These are phyloP conservation scores for Petrosia ficiformis DNA, from an alignment of 37 sponge, comb jelly and placozoan species.

Conservation along the genomic window DNA sequence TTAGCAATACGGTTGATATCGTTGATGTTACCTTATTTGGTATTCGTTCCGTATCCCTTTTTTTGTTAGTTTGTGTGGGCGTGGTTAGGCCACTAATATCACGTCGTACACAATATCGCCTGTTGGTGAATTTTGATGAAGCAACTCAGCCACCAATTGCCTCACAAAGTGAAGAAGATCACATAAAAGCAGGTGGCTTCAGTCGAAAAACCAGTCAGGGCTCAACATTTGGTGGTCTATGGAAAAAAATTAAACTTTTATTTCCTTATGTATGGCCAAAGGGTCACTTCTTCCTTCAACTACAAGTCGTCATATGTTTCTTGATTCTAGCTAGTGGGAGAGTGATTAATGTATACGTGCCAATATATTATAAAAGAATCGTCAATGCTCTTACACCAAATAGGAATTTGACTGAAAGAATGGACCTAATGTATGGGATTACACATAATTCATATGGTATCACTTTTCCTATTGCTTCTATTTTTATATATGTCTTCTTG, in stretches of 20 bases:
- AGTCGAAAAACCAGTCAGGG: slow-evolving; percentile 20
- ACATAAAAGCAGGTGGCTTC: slow-evolving; percentile 19
- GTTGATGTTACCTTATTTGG: slow-evolving; percentile 43
- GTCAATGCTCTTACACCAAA: slow-evolving; percentile 63
- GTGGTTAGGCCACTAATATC: slow-evolving; percentile 27
- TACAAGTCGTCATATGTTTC: slow-evolving; percentile 81
- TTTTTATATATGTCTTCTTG: slow-evolving; percentile 72
- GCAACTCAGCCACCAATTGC: not conserved
- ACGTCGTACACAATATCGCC: not conserved
- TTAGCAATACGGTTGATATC: slow-evolving; percentile 21
- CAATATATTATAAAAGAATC: slow-evolving; percentile 93
- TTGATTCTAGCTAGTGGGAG: slow-evolving; percentile 71
- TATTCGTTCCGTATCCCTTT: slow-evolving; percentile 15
- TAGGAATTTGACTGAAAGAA: slow-evolving; percentile 8
- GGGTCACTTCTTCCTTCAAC: slow-evolving; percentile 71
- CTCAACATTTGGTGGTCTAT: slow-evolving; percentile 73
- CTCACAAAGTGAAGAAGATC: not conserved
- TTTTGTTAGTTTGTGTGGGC: slow-evolving; percentile 17
- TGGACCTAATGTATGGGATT: slow-evolving; percentile 16
- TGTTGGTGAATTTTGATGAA: slow-evolving; percentile 20
- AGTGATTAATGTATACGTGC: slow-evolving; percentile 90
- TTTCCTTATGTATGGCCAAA: slow-evolving; percentile 96
- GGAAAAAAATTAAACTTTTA: slow-evolving; percentile 62
- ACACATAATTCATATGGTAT: slow-evolving; percentile 9
- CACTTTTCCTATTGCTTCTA: slow-evolving; percentile 35